Evolutionary conservation across 2,797 vertebrate genomes (phyloP).

Genomic region (Cephalopachus bancanus): DNA sequence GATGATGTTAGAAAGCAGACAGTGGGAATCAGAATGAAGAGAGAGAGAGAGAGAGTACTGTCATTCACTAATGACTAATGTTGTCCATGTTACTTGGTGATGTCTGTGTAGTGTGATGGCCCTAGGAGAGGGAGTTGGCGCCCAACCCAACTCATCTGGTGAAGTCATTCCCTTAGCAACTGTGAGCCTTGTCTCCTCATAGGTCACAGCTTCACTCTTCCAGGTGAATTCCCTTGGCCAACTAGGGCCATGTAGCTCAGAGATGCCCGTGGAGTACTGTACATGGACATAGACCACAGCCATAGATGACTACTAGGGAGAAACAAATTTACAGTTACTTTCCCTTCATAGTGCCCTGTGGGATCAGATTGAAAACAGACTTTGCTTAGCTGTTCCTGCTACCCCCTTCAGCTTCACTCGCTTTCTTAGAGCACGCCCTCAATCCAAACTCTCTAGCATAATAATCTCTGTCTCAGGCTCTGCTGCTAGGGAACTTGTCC

Average conservation of each 20-base stretch:
- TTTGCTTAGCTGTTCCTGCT: neutral
- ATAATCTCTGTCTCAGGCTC: neutral
- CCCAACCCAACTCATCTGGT: neutral
- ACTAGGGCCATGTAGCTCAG: neutral
- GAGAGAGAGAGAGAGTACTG: neutral
- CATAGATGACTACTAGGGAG: rapidly evolving
- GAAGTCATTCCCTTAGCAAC: neutral
- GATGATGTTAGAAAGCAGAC: neutral
- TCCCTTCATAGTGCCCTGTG: neutral
- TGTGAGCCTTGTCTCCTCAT: neutral
- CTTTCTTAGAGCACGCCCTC: neutral
- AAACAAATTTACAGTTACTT: neutral
- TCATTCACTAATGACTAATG: neutral
- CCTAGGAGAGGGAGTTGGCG: neutral
- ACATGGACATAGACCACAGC: neutral
- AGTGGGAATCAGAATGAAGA: neutral
- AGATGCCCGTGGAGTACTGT: neutral
- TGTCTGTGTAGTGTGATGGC: too few relatives aligned
- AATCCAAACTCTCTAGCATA: neutral
- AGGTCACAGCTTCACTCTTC: neutral
- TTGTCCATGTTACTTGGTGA: neutral
- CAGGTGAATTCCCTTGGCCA: neutral
- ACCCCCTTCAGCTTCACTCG: neutral
- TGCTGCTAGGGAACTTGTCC: neutral
- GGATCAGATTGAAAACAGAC: neutral